Evolutionary conservation across 2,797 vertebrate species (phyloP).

Genomic region (Bradypus variegatus): DNA sequence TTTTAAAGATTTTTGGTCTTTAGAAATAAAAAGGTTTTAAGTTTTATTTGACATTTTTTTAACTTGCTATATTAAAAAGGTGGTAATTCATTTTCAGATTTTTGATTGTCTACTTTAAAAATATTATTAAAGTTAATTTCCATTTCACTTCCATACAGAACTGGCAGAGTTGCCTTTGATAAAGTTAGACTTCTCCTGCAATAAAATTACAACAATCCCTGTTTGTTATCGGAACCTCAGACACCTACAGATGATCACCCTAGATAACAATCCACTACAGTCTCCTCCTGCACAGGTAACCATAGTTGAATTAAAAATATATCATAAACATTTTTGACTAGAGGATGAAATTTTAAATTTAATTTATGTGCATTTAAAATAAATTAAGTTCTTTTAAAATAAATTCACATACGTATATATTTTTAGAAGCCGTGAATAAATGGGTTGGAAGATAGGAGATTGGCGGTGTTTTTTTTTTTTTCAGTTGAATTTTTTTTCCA

Average conservation of each 20-base stretch:
- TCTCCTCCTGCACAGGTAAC: slow-evolving; percentile 94
- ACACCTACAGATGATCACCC: slow-evolving; percentile 88
- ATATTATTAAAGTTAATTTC: slow-evolving; percentile 40
- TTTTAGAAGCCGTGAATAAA: slow-evolving; percentile 2
- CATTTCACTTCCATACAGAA: slow-evolving; percentile 74
- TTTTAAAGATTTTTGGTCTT: too few species aligned
- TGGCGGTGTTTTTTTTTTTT: neutral
- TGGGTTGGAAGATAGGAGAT: neutral
- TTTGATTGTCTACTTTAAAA: slow-evolving; percentile 24
- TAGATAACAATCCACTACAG: slow-evolving; percentile 96
- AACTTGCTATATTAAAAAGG: neutral
- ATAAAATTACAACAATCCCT: slow-evolving; percentile 92
- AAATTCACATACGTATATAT: neutral
- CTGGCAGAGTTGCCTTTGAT: slow-evolving; percentile 92
- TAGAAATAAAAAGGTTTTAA: too few species aligned
- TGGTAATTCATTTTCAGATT: neutral
- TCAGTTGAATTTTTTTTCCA: neutral
- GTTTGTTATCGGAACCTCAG: slow-evolving; percentile 89
- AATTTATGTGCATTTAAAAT: slow-evolving; percentile 26
- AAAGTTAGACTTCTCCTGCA: slow-evolving; percentile 95
- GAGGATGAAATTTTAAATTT: slow-evolving; percentile 22
- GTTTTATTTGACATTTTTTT: too few species aligned
- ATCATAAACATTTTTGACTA: neutral
- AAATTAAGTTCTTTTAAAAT: slow-evolving; percentile 35
- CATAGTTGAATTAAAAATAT: neutral